A percentile compares a stretch with the other conserved stretches of the same genome.
Conservation (phyloP, 2,888 invertebrate genomes). For the Eupithecia tripunctaria region DNA sequence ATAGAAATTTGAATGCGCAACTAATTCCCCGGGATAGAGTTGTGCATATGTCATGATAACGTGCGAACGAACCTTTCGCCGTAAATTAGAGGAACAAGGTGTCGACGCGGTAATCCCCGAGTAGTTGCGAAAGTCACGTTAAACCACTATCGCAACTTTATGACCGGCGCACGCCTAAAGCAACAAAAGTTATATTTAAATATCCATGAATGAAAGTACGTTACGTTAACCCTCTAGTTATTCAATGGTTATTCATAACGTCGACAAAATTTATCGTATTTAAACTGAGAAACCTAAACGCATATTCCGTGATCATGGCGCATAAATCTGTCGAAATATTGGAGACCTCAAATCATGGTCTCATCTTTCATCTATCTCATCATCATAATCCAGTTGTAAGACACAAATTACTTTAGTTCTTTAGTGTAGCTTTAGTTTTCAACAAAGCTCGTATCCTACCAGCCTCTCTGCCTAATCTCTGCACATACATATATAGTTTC, state of each 20-base stretch:
- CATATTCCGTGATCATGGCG: too few species aligned
- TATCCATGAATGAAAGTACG: slow-evolving; percentile 73
- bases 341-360: too few species aligned
- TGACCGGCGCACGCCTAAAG: slow-evolving; percentile 63
- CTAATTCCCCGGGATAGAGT: slow-evolving; percentile 74
- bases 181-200: slow-evolving; percentile 75
- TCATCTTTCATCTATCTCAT: too few species aligned
- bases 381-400: too few species aligned
- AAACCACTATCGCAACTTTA: slow-evolving; percentile 56
- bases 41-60: slow-evolving; percentile 62
- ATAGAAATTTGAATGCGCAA: slow-evolving; percentile 53
- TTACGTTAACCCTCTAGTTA: slow-evolving; percentile 49
- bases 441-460: neutral
- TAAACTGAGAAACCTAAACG: neutral
- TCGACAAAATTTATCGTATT: neutral
- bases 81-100: slow-evolving; percentile 71
- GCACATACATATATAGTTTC: slow-evolving; percentile 5
- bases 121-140: slow-evolving; percentile 67
- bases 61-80: slow-evolving; percentile 73
- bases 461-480: neutral
- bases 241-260: slow-evolving; percentile 12
- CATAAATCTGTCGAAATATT: too few species aligned
- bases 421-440: neutral
- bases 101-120: slow-evolving; percentile 68
- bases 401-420: neutral